Percentiles rank a stretch among this genome's conserved stretches.
Conservation (phyloP, 2,113 vertebrate genomes). For the Leucopternis melanops region DNA sequence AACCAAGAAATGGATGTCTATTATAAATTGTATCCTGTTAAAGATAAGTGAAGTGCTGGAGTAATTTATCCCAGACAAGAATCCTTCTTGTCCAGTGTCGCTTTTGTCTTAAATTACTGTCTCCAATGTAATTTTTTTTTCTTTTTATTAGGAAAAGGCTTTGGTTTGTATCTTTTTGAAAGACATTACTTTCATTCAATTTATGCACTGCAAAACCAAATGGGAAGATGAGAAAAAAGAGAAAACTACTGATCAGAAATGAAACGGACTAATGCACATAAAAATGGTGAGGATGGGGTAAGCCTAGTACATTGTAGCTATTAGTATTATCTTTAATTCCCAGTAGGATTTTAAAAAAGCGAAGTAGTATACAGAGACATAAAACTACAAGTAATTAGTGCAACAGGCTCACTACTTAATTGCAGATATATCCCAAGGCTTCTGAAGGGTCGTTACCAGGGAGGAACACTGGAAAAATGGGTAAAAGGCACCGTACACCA, state of each 20-base stretch:
- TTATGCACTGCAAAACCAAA: not conserved
- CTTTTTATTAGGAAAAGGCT: not conserved
- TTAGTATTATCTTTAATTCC: not conserved
- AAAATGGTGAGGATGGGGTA: not conserved
- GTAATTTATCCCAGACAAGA: not conserved
- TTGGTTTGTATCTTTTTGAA: not conserved
- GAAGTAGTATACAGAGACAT: not conserved
- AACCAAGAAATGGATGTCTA: not conserved
- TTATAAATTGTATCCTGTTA: not conserved
- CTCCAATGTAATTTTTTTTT: not conserved
- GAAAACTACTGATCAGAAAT: not conserved
- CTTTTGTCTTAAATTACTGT: not conserved
- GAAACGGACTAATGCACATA: not conserved
- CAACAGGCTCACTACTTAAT: not conserved
- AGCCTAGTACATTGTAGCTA: not conserved
- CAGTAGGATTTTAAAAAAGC: not conserved
- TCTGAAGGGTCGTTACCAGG: not conserved
- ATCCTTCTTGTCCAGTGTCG: not conserved
- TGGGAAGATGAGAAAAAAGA: not conserved
- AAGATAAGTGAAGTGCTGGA: not conserved
- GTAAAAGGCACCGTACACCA: not conserved
- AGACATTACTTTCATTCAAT: not conserved
- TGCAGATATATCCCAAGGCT: not conserved
- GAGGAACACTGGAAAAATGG: not conserved
- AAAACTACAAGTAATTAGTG: not conserved